Base-by-base conservation (phyloP, 2,113 vertebrate genomes). In the Sisor rabdophorus region DNA sequence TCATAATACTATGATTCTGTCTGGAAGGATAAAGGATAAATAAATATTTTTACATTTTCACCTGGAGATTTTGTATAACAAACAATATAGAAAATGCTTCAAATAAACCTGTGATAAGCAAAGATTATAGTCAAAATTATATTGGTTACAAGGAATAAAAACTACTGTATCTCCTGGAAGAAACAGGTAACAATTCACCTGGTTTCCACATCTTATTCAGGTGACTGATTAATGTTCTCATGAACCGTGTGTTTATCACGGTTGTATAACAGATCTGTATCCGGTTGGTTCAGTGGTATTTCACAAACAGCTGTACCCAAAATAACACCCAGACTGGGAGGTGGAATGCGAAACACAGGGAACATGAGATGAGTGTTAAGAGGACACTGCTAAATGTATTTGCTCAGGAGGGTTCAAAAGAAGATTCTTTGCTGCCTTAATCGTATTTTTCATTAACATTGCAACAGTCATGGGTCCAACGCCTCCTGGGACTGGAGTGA, bases 401-500 rank as follows among this genome's bases (percentile, higher is more conserved):
- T 91, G 92, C 82, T 91, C 91, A 22, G 88, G 83, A 1, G 88
- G 88, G 40, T 87, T 87, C 54, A 93, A 90, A 72, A 96, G 84
- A 78, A 96, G 78, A 28, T 94, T 97, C 87, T 98, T 97, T 2
- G 97, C 95, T 1, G 96, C 97, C 1, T 98, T 98, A 82, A 99
- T 91, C 12, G 97, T 98, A 86, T 99, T 99, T 82, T 96, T 98
- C 97, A 99, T 98, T 2, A 99, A 93, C 97, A 99, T 99, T 1
- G 97, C 97, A 47, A 99, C 97, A 0, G 97, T 99, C 96, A 99
- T 96, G 79, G 97, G 97, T 53, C 97, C 97, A 0, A 99, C 97
- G 0, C 97, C 97, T 0, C 97, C 97, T 0, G 97, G 97, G 0
- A 99, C 97, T 0, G 96, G 97, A 0, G 97, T 99, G 87, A 99